Evolutionary conservation across 1,140 invertebrate species (phyloP), one percentile per base, ranked within the genome.

Genomic region (Hycleus phaleratus): DNA sequence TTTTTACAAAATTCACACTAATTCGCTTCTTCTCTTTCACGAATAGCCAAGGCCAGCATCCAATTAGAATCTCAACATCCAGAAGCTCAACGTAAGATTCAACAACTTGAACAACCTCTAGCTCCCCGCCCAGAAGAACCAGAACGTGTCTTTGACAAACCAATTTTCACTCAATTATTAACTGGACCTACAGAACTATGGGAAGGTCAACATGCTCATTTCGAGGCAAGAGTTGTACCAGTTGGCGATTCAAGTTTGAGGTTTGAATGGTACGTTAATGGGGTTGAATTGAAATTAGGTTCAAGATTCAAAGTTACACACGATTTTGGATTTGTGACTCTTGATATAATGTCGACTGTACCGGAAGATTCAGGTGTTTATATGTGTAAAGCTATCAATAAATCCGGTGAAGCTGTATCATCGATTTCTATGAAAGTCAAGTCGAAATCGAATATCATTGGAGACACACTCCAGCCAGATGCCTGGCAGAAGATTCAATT

Each of bases 201-300:
- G 82, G 94, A 97, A 79, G 92, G 93, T 9, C 90, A 97, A 74
- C 85, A 91, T 61, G 94, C 94, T 59, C 94, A 93, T 76, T 98
- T 97, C 73, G 94, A 98, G 77, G 95, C 93, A 59, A 82, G 92
- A 45, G 91, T 98, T n/a, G 87, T 96, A 25, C 94, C 94, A 39
- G 90, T 95, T 57, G 94, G 95, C 5, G 96, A 97, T 77, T 81
- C 92, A 8, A 90, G 84, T 64, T 76, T 97, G 44, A 80, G 85
- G 67, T 95, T 95, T 64, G 91, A 96, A 75, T 97, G 95, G 95
- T 95, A 88, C 67, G 86, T 94, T 46, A 97, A 97, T 71, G 95
- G 93, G 61, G 82, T 93, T 11, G 88, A 93, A 79, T 78, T 95
- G 52, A 88, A 95, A 80, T 86, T 91, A 83, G 90, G 89, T 84